Conservation (phyloP, 2,113 vertebrate genomes). For the Nesogale talazaci region DNA sequence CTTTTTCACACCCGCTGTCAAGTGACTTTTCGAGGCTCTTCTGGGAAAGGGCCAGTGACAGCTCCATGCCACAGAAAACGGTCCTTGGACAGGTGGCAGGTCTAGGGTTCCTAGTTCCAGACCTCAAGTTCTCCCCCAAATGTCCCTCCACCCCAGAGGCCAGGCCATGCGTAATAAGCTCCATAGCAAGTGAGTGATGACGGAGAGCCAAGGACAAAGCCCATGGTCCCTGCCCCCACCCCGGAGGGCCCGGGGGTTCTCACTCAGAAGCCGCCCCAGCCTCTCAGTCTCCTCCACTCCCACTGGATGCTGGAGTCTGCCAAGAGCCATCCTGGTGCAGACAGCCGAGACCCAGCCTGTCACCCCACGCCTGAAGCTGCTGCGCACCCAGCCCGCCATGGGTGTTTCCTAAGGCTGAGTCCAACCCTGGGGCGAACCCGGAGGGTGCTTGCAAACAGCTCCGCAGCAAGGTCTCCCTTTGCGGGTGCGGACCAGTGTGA, state of each 20-base stretch:
- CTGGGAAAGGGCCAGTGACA: background rate
- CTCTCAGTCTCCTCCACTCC: background rate
- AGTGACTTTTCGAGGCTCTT: background rate
- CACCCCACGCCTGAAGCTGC: background rate
- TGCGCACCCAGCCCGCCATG: accelerated
- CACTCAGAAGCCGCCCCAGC: background rate
- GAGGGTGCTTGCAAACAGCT: background rate
- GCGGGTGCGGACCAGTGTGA: background rate
- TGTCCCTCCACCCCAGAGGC: background rate
- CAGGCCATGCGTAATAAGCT: background rate
- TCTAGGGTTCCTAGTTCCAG: background rate
- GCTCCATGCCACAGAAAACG: background rate
- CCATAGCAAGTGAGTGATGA: background rate
- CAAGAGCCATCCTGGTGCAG: background rate
- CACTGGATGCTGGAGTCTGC: background rate
- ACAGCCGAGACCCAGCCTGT: background rate
- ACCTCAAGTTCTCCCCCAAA: background rate
- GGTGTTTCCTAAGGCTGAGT: background rate
- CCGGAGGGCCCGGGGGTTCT: accelerated
- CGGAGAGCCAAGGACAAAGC: background rate
- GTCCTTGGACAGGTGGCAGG: background rate
- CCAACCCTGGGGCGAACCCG: accelerated
- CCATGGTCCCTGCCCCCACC: accelerated
- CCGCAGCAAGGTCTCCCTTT: accelerated
- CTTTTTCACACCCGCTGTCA: too few species aligned